Evolutionary conservation across 2,797 vertebrate species (phyloP).

Genomic region (Botia kubotai): DNA sequence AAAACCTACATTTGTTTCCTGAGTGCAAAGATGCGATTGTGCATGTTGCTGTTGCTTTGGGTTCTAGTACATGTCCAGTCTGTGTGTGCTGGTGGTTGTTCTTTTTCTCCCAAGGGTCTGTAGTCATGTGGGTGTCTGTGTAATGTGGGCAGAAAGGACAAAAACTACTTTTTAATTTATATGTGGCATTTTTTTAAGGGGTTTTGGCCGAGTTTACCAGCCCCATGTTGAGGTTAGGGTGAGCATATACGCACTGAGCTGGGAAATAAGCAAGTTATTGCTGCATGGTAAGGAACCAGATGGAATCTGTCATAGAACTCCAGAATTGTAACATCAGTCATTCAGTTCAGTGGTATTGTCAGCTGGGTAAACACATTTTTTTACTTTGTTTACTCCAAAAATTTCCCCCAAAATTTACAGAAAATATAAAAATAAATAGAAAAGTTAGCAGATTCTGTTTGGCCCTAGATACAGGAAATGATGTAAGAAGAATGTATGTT

Average conservation of each 20-base stretch:
- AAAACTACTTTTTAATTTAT: background rate
- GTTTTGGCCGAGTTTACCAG: background rate
- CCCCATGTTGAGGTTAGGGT: background rate
- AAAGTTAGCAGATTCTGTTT: background rate
- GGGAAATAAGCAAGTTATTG: background rate
- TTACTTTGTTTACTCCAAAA: background rate
- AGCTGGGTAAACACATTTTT: too few species aligned
- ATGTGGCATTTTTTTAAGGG: background rate
- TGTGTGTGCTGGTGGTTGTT: background rate
- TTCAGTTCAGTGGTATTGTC: too few species aligned
- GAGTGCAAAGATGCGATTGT: constrained; percentile 14
- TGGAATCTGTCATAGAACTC: background rate
- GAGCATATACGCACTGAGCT: background rate
- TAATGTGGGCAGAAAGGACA: constrained; percentile 6
- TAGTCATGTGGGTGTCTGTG: background rate
- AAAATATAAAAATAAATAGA: background rate
- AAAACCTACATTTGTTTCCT: constrained; percentile 9
- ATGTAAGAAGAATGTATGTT: background rate
- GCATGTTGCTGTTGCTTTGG: constrained; percentile 18
- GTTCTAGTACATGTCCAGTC: background rate
- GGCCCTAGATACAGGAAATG: background rate
- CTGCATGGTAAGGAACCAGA: background rate
- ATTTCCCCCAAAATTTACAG: too few species aligned
- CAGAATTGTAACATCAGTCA: too few species aligned
- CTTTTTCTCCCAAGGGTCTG: background rate